Conservation (phyloP, 2,888 invertebrate species). For the Nephrotoma appendiculata region DNA sequence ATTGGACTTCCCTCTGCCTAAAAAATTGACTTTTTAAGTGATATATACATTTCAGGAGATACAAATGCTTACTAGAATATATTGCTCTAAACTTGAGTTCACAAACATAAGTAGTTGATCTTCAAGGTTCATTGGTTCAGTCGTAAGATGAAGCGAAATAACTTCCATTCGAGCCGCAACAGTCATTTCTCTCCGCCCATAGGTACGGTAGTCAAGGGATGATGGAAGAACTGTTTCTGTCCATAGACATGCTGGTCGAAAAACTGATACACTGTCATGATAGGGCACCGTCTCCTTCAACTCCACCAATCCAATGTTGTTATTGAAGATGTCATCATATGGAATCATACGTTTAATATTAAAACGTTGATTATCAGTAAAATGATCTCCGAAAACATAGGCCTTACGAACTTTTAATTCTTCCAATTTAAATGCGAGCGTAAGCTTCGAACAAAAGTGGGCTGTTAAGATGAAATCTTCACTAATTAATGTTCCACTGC, state of each 20-base stretch:
- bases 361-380: constrained; percentile 21
- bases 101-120: no score
- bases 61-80: no score
- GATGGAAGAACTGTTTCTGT: constrained; percentile 2
- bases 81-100: no score
- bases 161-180: no score
- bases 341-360: constrained; percentile 7
- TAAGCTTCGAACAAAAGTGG: neutral
- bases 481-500: neutral
- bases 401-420: neutral
- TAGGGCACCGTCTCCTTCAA: constrained; percentile 22
- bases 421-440: no score
- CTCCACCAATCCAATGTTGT: constrained; percentile 28
- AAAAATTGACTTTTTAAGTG: no score
- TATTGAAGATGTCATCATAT: constrained; percentile 7
- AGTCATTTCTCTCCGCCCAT: no score
- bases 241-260: constrained; percentile 32
- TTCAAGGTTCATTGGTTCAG: no score
- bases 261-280: neutral
- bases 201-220: no score
- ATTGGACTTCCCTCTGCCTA: no score
- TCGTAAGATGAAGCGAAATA: no score
- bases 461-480: neutral
- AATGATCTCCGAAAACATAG: neutral
- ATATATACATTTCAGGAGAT: no score